A percentile compares a stretch with the other conserved stretches of the same genome.
Conservation (phyloP, 35 echinoderm and acorn worm genomes). For the Eucidaris tribuloides region DNA sequence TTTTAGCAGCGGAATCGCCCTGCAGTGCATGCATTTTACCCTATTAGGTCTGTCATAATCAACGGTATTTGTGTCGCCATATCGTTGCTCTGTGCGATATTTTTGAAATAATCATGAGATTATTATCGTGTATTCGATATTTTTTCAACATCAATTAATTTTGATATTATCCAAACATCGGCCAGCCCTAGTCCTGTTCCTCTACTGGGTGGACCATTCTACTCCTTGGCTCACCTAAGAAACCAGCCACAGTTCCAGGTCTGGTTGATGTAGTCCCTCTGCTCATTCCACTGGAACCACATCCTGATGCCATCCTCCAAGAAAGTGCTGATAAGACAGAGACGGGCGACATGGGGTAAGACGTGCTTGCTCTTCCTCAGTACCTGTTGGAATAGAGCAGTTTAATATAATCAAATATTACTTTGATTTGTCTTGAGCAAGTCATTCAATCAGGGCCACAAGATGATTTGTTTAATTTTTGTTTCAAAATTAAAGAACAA, state of each 20-base stretch:
- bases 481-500: background rate
- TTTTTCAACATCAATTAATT: no score
- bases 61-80: no score
- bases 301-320: slow-evolving; percentile 97
- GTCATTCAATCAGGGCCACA: background rate
- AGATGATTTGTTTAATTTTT: background rate
- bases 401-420: background rate
- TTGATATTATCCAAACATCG: no score
- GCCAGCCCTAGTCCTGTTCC: no score
- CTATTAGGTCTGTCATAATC: no score
- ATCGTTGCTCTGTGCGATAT: no score
- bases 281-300: slow-evolving; percentile 99
- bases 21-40: no score
- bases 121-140: no score
- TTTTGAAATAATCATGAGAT: no score
- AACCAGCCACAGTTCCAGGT: slow-evolving; percentile 92
- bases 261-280: slow-evolving; percentile 94
- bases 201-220: background rate
- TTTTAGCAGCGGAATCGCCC: no score
- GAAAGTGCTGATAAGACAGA: slow-evolving; percentile 98
- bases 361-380: slow-evolving; percentile 88
- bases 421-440: no score
- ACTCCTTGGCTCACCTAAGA: slow-evolving; percentile 53
- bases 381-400: slow-evolving; percentile 41
- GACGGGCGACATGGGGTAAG: slow-evolving; percentile 88